These are phyloP conservation scores for Dromiciops gliroides DNA, from an alignment of 2,113 vertebrate species.

Conservation along the genomic window DNA sequence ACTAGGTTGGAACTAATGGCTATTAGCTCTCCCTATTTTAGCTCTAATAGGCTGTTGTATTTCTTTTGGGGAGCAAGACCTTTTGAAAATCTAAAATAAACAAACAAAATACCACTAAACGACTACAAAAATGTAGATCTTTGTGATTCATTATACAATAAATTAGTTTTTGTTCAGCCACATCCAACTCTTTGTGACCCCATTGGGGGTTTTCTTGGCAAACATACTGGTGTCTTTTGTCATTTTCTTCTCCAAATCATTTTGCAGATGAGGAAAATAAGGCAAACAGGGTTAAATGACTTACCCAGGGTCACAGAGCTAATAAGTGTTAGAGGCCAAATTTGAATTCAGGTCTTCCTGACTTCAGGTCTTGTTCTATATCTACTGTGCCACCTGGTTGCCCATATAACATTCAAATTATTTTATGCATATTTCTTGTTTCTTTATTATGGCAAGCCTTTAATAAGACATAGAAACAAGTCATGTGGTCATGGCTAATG, in stretches of 20 bases:
- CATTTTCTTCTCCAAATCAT: neutral
- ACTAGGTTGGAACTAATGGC: conserved; percentile 60
- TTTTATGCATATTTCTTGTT: conserved; percentile 16
- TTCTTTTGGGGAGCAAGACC: neutral
- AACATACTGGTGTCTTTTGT: neutral
- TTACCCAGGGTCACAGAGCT: neutral
- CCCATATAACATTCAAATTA: neutral
- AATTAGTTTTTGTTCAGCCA: neutral
- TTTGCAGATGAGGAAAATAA: neutral
- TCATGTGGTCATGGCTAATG: neutral
- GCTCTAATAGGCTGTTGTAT: conserved; percentile 58
- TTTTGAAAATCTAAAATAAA: conserved; percentile 31
- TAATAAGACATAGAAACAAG: conserved; percentile 22
- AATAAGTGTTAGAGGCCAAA: neutral
- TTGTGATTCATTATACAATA: neutral
- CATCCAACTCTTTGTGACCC: neutral
- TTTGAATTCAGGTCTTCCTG: neutral
- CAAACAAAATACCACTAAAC: neutral
- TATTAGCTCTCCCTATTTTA: conserved; percentile 68
- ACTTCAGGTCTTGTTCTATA: neutral
- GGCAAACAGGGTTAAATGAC: neutral
- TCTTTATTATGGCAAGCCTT: conserved; percentile 16
- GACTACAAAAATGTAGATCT: neutral
- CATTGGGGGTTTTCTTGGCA: neutral
- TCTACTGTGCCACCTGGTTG: neutral